Evolutionary conservation across 2,888 invertebrate genomes (phyloP).

Genomic region (Herminia tarsipennalis): DNA sequence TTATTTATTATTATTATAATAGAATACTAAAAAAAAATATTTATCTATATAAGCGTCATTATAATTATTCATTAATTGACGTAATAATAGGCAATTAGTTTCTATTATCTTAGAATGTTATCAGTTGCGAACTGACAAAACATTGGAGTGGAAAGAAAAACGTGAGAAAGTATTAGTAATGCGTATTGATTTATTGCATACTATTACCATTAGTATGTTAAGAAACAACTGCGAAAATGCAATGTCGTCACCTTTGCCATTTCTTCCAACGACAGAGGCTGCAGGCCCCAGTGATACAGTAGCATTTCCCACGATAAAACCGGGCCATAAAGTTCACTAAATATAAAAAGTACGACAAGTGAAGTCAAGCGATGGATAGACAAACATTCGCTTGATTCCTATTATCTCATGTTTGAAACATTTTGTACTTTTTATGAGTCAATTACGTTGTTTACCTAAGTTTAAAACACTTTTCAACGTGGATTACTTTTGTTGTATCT

Average conservation of each 20-base stretch:
- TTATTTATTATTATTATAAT: not conserved
- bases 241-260: conserved; percentile 52
- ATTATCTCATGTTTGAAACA: too few relatives aligned
- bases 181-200: conserved; percentile 54
- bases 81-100: conserved; percentile 14
- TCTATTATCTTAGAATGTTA: conserved; percentile 38
- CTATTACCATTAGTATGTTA: conserved; percentile 43
- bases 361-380: conserved; percentile 18
- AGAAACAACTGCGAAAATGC: conserved; percentile 46
- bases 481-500: too few relatives aligned
- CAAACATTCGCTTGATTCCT: too few relatives aligned
- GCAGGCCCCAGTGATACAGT: conserved; percentile 36
- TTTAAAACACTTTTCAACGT: too few relatives aligned
- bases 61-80: too few relatives aligned
- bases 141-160: conserved; percentile 57
- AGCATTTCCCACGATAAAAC: conserved; percentile 50
- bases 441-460: too few relatives aligned
- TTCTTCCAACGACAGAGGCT: conserved; percentile 46
- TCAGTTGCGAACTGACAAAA: conserved; percentile 46
- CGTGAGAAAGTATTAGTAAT: conserved; percentile 58
- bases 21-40: too few relatives aligned
- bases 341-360: conserved; percentile 20
- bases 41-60: not conserved
- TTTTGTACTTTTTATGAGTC: too few relatives aligned
- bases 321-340: conserved; percentile 18